A percentile compares a stretch with the other conserved stretches of the same genome.
Evolutionary conservation across 1,140 invertebrate genomes (phyloP).

Genomic region (Oncopeltus fasciatus): DNA sequence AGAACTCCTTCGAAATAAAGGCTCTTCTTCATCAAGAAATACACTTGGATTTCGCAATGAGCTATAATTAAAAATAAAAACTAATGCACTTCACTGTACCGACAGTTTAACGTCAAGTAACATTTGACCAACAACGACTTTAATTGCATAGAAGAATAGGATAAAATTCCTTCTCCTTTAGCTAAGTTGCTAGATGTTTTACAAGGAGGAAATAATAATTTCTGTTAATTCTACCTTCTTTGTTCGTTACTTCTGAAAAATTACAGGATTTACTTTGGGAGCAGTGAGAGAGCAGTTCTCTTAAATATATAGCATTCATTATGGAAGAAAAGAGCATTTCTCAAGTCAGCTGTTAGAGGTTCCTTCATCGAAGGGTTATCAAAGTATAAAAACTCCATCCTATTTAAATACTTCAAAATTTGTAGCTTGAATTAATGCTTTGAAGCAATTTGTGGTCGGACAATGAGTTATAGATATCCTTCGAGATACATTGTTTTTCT

Average conservation of each 20-base stretch:
- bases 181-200: background rate
- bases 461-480: too few relatives aligned
- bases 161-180: background rate
- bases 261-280: background rate
- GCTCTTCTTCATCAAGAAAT: constrained; percentile 16
- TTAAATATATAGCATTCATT: background rate
- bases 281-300: background rate
- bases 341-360: background rate
- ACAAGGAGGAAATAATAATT: background rate
- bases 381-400: too few relatives aligned
- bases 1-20: constrained; percentile 21
- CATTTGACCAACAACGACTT: background rate
- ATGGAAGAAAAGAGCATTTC: background rate
- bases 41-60: constrained; percentile 3
- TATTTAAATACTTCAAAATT: too few relatives aligned
- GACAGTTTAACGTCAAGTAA: background rate
- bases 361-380: too few relatives aligned
- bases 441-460: too few relatives aligned
- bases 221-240: background rate
- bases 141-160: background rate
- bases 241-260: background rate
- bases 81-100: background rate
- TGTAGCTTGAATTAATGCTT: too few relatives aligned
- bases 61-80: background rate
- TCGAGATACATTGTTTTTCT: too few relatives aligned